Base-by-base conservation (phyloP, 1,140 invertebrate genomes). In the Drosophila punjabiensis region DNA sequence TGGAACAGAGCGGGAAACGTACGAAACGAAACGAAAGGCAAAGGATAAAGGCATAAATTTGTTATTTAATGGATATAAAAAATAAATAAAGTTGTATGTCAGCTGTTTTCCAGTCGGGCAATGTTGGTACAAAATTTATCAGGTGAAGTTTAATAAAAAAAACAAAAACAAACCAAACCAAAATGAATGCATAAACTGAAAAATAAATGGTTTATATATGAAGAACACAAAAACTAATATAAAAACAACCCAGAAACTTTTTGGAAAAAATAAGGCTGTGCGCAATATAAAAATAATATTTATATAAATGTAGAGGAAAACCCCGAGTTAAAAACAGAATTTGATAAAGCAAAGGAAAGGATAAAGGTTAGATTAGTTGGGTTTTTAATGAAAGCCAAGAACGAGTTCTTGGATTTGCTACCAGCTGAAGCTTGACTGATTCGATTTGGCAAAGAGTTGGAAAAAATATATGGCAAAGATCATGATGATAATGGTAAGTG, bases 61-160 rank as follows among this genome's bases (percentile, higher is more conserved):
- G 73, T 53, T 69, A 81, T 58, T 45, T 65, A 68, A 52, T 55
- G 62, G 32, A 71, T 66, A 70, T 68, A 53, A 33, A 30, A 48
- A 50, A 65, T 13, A 56, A 63, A 71, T 50, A 24, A 62, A 56
- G 52, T 53, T 62, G 39, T 61, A 60, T 66, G 62, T 66, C 60
- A 56, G 75, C 48, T 78, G 76, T 33, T 62, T 76, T 78, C 59
- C 73, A 77, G 63, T 56, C 62, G 64, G 81, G 63, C 78, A 89
- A 88, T 60, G 85, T 90, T 89, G 85, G 85, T 89, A 89, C 85
- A 89, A 89, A 89, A 79, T 81, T 89, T 79, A 89, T 89, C 85
- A 89, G 85, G 85, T 87, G 77, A 70, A 62, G 69, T 88, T 79
- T 83, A 56, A 37, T 53, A 75, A 48, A 62, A 52, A 52, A 81